These are phyloP conservation scores for Danio kyathit DNA, from an alignment of 2,797 vertebrate species.

Conservation along the genomic window DNA sequence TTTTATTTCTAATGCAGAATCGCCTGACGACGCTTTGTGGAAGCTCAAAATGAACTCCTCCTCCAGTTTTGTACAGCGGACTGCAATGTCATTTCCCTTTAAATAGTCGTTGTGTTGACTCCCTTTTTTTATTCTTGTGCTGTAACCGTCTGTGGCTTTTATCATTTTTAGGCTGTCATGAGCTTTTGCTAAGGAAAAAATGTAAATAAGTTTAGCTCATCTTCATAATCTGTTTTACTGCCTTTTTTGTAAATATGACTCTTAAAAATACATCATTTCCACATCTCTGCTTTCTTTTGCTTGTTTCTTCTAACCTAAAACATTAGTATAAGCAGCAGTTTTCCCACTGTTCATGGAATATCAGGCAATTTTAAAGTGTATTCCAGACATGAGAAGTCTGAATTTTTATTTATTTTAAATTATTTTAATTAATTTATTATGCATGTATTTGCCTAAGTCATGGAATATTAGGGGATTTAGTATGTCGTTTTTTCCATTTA, in stretches of 20 bases:
- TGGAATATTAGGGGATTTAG: too few relatives aligned
- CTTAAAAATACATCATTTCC: not conserved
- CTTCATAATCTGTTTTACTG: not conserved
- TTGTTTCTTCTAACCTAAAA: not conserved
- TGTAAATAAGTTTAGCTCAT: constrained; percentile 5
- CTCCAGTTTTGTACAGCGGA: not conserved
- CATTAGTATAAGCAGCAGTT: too few relatives aligned
- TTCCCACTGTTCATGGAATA: too few relatives aligned
- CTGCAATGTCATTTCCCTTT: not conserved
- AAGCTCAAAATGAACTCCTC: constrained; percentile 62
- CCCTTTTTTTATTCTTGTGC: not conserved
- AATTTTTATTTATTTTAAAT: too few relatives aligned
- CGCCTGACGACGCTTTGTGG: constrained; percentile 76
- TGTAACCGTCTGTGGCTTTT: not conserved
- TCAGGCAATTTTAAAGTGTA: too few relatives aligned
- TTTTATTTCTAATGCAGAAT: constrained; percentile 64
- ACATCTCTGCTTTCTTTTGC: not conserved
- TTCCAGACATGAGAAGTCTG: too few relatives aligned
- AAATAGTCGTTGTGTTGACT: not conserved
- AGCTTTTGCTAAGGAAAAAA: not conserved
- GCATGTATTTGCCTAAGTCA: too few relatives aligned
- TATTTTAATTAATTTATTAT: too few relatives aligned
- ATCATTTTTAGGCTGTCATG: not conserved
- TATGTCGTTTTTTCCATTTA: too few relatives aligned
- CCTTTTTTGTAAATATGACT: constrained; percentile 32